Evolutionary conservation across 23 tunicate genomes (phyloP).

Genomic region (Trididemnum clinides): DNA sequence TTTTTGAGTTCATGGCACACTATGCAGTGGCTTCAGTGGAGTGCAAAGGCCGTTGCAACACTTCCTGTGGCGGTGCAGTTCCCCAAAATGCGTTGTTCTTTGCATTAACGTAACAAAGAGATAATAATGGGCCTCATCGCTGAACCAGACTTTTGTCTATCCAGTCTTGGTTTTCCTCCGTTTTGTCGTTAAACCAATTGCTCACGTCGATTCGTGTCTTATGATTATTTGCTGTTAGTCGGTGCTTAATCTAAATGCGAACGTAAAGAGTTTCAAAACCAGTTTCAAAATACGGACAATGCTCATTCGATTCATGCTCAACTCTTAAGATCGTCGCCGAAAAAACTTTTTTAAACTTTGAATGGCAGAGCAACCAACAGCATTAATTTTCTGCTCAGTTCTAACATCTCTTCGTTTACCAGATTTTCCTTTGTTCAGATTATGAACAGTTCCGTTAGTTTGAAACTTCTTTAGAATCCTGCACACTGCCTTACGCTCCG

Average conservation of each 20-base stretch:
- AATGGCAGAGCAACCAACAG: no score
- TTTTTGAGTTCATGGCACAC: no score
- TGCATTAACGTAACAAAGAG: background rate
- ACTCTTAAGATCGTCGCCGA: background rate
- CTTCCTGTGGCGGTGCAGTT: background rate
- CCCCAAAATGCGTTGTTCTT: background rate
- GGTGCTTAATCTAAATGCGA: no score
- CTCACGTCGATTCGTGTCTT: background rate
- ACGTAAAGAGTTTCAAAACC: no score
- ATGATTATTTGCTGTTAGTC: background rate
- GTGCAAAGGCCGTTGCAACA: background rate
- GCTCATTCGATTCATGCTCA: no score
- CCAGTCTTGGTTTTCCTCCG: background rate
- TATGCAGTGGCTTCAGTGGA: no score
- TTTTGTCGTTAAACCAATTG: background rate
- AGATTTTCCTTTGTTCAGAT: background rate
- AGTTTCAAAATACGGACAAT: no score
- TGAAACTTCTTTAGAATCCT: background rate
- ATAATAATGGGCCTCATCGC: no score
- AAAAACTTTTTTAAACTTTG: background rate
- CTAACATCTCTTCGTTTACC: background rate
- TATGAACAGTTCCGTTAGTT: background rate
- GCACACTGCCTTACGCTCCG: background rate
- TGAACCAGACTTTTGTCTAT: background rate
- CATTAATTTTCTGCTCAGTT: background rate